Evolutionary conservation across 2,888 invertebrate genomes (phyloP).

Genomic region (Pristionchus mayeri): DNA sequence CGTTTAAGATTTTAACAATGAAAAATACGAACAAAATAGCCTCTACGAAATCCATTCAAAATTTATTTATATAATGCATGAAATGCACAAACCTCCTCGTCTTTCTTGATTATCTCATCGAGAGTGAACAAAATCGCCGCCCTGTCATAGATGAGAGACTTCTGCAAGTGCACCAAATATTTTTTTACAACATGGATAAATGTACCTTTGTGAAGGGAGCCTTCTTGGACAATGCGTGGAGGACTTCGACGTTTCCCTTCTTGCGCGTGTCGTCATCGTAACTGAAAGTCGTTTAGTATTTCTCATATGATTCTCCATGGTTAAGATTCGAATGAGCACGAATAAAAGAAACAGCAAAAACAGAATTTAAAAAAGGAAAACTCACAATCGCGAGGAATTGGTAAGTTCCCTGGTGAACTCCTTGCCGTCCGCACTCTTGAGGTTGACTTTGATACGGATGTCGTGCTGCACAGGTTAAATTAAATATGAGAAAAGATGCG

Average conservation of each 20-base stretch:
- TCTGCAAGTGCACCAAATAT: background rate
- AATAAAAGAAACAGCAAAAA: too few species aligned
- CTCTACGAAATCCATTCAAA: too few species aligned
- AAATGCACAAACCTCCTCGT: background rate
- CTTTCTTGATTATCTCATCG: constrained; percentile 12
- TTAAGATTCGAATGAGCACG: too few species aligned
- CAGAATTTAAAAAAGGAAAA: background rate
- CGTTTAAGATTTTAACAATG: background rate
- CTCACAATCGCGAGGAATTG: constrained; percentile 24
- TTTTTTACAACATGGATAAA: too few species aligned
- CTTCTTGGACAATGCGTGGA: background rate
- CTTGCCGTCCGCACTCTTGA: background rate
- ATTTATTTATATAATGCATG: too few species aligned
- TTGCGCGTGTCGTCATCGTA: constrained; percentile 25
- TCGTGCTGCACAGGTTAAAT: constrained; percentile 13
- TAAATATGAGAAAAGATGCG: background rate
- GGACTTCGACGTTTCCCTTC: background rate
- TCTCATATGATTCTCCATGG: too few species aligned
- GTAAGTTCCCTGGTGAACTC: constrained; percentile 4
- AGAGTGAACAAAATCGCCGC: constrained; percentile 12
- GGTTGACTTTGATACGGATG: background rate
- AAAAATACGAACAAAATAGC: too few species aligned
- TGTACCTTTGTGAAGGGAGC: background rate
- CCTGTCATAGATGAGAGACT: constrained; percentile 18
- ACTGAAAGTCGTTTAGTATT: too few species aligned